Conservation (phyloP, 2,888 invertebrate genomes). For the Tribolium freemani region DNA sequence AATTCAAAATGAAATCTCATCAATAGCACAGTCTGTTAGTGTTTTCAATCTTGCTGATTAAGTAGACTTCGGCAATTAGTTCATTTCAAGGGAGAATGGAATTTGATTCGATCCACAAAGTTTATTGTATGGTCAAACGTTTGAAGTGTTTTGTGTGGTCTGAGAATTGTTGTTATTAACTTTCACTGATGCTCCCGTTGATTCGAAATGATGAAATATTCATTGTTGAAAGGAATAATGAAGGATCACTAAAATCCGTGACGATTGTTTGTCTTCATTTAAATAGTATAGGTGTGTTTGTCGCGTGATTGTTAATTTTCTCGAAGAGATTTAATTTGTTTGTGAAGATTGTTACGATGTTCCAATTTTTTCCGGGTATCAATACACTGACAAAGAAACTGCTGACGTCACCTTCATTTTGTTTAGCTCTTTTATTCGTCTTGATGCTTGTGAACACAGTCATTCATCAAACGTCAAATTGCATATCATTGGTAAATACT, state of each 20-base stretch:
- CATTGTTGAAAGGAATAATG: neutral
- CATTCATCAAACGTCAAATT: neutral
- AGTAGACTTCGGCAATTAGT: no score
- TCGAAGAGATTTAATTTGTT: neutral
- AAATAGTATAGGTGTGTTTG: neutral
- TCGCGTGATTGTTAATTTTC: neutral
- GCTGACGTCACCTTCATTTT: neutral
- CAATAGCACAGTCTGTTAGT: neutral
- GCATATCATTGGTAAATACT: neutral
- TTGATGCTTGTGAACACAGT: neutral
- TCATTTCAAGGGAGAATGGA: neutral
- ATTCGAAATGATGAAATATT: constrained; percentile 1
- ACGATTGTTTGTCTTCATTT: neutral
- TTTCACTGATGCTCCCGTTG: constrained; percentile 3
- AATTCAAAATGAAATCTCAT: constrained; percentile 8
- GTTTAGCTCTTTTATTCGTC: neutral
- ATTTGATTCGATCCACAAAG: neutral
- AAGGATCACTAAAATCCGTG: neutral
- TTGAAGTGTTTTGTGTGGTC: neutral
- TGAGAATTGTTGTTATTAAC: neutral
- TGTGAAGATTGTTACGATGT: neutral
- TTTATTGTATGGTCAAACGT: neutral
- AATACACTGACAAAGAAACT: neutral
- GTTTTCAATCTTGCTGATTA: neutral
- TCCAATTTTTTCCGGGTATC: neutral